A percentile compares a stretch with the other conserved stretches of the same genome.
Conservation (phyloP, 1,140 invertebrate genomes). For the Neodiprion pinetum region DNA sequence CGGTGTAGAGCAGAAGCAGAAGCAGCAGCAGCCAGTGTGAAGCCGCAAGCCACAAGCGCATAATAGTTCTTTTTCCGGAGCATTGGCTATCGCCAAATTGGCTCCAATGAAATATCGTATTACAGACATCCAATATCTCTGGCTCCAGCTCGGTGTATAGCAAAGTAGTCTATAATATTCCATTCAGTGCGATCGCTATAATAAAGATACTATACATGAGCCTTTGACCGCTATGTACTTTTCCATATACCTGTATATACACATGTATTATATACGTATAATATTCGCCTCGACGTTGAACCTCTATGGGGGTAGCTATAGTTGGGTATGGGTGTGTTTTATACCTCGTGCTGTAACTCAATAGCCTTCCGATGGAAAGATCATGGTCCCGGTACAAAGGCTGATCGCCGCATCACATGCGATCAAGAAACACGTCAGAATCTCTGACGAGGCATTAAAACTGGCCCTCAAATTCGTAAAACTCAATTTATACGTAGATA, state of each 20-base stretch:
- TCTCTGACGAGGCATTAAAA: conserved; percentile 44
- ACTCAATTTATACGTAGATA: too few species aligned
- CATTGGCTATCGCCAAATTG: conserved; percentile 44
- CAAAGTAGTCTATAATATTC: conserved; percentile 41
- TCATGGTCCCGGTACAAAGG: conserved; percentile 55
- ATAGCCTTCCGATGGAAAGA: conserved; percentile 57
- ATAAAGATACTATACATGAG: conserved; percentile 33
- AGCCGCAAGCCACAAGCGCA: too few species aligned
- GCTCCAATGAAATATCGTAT: conserved; percentile 51
- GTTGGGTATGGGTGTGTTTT: conserved; percentile 11
- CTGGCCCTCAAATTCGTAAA: too few species aligned
- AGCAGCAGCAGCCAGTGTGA: too few species aligned
- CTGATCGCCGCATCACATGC: conserved; percentile 61
- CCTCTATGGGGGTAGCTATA: conserved; percentile 31
- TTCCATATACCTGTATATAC: conserved; percentile 20
- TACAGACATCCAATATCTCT: conserved; percentile 45
- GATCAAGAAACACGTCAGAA: conserved; percentile 57
- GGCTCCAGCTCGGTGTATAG: neutral
- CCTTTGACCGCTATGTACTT: conserved; percentile 15
- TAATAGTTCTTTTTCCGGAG: conserved; percentile 48
- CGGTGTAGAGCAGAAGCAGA: too few species aligned
- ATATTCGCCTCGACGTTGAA: neutral
- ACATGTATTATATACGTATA: neutral
- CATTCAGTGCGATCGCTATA: conserved; percentile 47
- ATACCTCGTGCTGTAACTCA: conserved; percentile 46